Evolutionary conservation across 2,113 vertebrate species (phyloP).

Genomic region (Xiphorhynchus elegans): DNA sequence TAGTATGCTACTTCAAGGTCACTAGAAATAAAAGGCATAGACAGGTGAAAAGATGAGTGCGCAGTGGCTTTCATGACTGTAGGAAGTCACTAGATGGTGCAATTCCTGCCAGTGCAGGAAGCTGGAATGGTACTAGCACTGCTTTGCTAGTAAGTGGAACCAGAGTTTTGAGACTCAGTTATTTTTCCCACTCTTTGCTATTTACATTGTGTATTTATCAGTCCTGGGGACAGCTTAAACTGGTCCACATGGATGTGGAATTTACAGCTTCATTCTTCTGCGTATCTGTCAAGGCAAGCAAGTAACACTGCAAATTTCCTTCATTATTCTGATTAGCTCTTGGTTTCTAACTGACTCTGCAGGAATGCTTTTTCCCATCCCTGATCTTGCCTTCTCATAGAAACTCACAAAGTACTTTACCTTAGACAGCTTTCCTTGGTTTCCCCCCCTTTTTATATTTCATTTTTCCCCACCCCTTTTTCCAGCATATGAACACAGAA

Average conservation of each 20-base stretch:
- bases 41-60: not conserved
- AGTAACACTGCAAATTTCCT: not conserved
- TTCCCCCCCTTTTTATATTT: not conserved
- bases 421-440: not conserved
- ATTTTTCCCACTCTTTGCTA: not conserved
- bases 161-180: not conserved
- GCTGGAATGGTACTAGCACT: not conserved
- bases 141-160: not conserved
- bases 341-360: not conserved
- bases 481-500: not conserved
- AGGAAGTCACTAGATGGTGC: constrained; percentile 17
- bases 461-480: not conserved
- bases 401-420: not conserved
- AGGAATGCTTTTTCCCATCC: not conserved
- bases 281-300: not conserved
- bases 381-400: not conserved
- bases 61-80: not conserved
- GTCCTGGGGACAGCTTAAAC: not conserved
- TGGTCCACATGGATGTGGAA: not conserved
- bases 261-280: constrained; percentile 6
- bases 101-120: not conserved
- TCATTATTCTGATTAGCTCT: not conserved
- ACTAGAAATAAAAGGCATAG: not conserved
- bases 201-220: not conserved
- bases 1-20: not conserved